These are phyloP conservation scores for Sepioteuthis lessoniana DNA, from an alignment of 2,888 invertebrate genomes.

Conservation along the genomic window DNA sequence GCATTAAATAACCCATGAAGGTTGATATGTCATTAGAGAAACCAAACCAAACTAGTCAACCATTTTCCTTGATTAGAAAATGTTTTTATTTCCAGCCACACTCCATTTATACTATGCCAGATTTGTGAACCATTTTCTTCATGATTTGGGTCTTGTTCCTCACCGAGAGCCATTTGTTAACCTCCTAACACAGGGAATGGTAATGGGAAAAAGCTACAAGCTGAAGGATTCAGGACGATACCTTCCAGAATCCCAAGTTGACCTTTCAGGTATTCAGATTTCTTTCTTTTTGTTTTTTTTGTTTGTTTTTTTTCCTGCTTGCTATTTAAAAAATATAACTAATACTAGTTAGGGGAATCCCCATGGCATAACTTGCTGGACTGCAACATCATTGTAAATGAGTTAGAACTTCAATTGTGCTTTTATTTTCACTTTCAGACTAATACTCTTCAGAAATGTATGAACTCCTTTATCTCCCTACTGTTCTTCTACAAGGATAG, in stretches of 20 bases:
- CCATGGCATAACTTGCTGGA: no score
- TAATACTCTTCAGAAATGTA: no score
- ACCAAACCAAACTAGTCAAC: no score
- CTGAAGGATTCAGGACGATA: constrained; percentile 85
- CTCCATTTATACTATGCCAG: constrained; percentile 97
- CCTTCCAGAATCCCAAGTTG: constrained; percentile 81
- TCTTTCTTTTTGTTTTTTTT: not conserved
- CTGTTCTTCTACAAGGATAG: no score
- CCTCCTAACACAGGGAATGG: constrained; percentile 94
- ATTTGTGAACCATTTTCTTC: constrained; percentile 90
- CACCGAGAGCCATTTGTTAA: constrained; percentile 91
- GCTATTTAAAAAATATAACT: not conserved
- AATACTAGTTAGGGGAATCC: not conserved
- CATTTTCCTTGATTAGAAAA: not conserved
- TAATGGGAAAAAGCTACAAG: constrained; percentile 73
- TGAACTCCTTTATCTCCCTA: no score
- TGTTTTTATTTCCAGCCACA: constrained; percentile 80
- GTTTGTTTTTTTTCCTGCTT: no score
- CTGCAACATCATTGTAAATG: no score
- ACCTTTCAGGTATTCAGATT: constrained; percentile 65
- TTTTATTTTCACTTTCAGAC: no score
- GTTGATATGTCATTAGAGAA: no score
- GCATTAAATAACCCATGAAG: no score
- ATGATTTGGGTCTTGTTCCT: constrained; percentile 83
- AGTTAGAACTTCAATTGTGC: no score